These are phyloP conservation scores for Neria commutata DNA, from an alignment of 2,888 invertebrate species.

Conservation along the genomic window DNA sequence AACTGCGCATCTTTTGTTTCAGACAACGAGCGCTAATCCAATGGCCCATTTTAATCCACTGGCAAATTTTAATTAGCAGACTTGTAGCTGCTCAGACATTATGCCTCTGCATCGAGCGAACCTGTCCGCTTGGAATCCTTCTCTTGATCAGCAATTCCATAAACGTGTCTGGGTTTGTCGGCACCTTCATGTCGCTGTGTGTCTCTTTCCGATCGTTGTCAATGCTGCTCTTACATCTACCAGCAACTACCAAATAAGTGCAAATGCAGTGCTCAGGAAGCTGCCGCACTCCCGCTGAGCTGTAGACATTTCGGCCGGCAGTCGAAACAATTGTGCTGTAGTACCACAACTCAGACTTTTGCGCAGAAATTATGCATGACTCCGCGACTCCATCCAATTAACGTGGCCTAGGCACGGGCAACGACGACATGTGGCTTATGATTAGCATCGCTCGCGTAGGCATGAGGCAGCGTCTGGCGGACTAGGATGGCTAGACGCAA, in stretches of 20 bases:
- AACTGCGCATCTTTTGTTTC: no score
- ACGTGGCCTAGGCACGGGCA: conserved; percentile 13
- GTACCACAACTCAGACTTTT: background rate
- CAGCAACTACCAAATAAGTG: conserved; percentile 16
- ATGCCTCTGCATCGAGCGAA: no score
- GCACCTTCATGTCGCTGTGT: conserved; percentile 3
- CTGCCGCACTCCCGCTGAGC: conserved; percentile 17
- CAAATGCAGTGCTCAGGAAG: conserved; percentile 13
- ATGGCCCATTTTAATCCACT: no score
- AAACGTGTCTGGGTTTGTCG: conserved; percentile 11
- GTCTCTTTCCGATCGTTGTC: background rate
- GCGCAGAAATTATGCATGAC: conserved; percentile 16
- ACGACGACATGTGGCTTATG: conserved; percentile 42
- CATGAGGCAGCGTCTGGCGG: conserved; percentile 39
- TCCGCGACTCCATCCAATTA: conserved; percentile 13
- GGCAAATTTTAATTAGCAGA: no score
- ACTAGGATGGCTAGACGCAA: conserved; percentile 23
- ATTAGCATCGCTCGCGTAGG: conserved; percentile 42
- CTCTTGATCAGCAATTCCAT: conserved; percentile 10
- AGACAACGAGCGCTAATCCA: no score
- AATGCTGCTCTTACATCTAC: background rate
- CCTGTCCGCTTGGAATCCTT: background rate
- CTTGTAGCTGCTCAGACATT: no score
- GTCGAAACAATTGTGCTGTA: conserved; percentile 14
- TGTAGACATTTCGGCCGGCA: conserved; percentile 3